Percentiles rank a stretch among this genome's conserved stretches.
phyloP scores from a whole-genome alignment of 2,113 vertebrate species.

The Micronycteris hirsuta region DNA sequence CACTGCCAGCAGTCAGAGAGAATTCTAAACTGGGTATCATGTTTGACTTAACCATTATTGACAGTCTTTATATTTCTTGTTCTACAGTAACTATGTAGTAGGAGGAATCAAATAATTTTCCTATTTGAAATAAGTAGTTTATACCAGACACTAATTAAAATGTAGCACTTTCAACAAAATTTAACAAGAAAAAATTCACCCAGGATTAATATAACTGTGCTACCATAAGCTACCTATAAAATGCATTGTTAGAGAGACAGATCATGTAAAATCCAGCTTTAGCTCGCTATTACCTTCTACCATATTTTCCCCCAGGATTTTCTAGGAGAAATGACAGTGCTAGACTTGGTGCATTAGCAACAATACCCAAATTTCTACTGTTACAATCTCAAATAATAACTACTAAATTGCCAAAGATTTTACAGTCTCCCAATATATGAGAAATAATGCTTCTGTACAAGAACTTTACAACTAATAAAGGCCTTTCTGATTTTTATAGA shows the following conservation, averaged over 20 bases:
- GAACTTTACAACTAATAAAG: conserved; percentile 34
- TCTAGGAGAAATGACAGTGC: conserved; percentile 1
- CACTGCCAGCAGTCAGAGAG: not conserved
- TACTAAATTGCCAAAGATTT: conserved; percentile 37
- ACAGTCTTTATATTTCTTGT: not conserved
- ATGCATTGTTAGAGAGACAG: not conserved
- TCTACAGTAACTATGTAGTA: not conserved
- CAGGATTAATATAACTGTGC: not conserved
- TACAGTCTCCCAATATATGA: conserved; percentile 10
- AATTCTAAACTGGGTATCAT: not conserved
- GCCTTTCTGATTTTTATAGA: conserved; percentile 47
- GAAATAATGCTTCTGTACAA: conserved; percentile 45
- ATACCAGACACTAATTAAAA: conserved; percentile 40
- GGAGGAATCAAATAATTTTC: conserved; percentile 14
- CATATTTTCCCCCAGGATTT: conserved; percentile 26
- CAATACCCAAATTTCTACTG: conserved; percentile 29
- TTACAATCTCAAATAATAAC: conserved; percentile 31
- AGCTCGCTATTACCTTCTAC: not conserved
- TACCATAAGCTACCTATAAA: not conserved
- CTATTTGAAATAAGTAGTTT: conserved; percentile 43
- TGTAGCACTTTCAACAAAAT: conserved; percentile 32
- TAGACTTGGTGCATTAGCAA: not conserved
- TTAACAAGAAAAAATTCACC: not conserved
- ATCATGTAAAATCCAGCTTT: not conserved
- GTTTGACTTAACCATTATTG: not conserved